Conservation (phyloP, 2,888 invertebrate species). For the Psylliodes chrysocephalus region DNA sequence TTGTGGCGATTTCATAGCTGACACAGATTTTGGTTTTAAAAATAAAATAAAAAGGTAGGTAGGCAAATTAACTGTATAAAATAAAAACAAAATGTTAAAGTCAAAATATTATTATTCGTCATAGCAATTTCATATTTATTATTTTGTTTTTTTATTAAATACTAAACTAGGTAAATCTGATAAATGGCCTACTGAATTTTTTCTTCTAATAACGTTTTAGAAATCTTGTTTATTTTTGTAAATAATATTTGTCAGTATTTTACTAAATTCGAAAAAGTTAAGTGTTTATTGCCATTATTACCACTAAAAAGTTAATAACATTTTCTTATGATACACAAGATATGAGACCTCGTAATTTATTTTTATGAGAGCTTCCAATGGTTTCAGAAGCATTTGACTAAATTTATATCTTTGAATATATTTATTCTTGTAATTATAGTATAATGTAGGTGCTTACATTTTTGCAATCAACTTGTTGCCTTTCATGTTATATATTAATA, state of each 20-base stretch:
- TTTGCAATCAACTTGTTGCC: constrained; percentile 36
- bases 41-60: too few relatives aligned
- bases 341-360: background rate
- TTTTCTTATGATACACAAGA: background rate
- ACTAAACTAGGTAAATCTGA: constrained; percentile 3
- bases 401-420: constrained; percentile 10
- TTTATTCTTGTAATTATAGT: constrained; percentile 39
- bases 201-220: too few relatives aligned
- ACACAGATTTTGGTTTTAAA: too few relatives aligned
- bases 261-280: constrained; percentile 8
- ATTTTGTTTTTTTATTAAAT: background rate
- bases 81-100: background rate
- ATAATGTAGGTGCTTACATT: constrained; percentile 36
- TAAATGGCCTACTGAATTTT: too few relatives aligned
- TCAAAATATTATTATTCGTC: too few relatives aligned
- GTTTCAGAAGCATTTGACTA: background rate
- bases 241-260: constrained; percentile 27
- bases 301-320: too few relatives aligned
- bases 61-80: too few relatives aligned
- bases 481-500: constrained; percentile 47
- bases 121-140: background rate
- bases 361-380: background rate
- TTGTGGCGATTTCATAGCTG: too few relatives aligned
- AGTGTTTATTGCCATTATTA: background rate
- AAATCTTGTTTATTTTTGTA: constrained; percentile 22